These are phyloP conservation scores for Sebastes kiyomatsui DNA, from an alignment of 2,797 vertebrate genomes.

Conservation along the genomic window DNA sequence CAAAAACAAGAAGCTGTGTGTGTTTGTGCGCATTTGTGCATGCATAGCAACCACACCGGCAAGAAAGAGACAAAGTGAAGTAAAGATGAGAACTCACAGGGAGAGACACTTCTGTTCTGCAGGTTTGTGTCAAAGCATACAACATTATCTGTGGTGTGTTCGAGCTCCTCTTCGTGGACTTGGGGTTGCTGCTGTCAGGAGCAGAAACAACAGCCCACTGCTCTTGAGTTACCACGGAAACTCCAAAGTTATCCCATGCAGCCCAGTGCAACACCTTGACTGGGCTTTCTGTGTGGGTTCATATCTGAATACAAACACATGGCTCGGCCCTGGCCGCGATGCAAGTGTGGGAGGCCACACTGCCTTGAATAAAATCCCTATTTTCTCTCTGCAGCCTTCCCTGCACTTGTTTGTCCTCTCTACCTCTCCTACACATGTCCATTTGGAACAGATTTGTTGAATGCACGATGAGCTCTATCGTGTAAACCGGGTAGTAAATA, in stretches of 20 bases:
- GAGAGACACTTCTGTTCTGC: neutral
- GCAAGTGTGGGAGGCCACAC: conserved; percentile 12
- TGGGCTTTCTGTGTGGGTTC: conserved; percentile 30
- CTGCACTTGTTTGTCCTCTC: neutral
- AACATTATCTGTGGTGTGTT: conserved; percentile 2
- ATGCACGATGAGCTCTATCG: neutral
- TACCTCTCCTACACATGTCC: conserved; percentile 9
- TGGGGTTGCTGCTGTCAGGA: conserved; percentile 18
- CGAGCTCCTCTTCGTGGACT: neutral
- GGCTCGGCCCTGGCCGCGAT: conserved; percentile 11
- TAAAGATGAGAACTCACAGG: neutral
- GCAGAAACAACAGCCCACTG: conserved; percentile 23
- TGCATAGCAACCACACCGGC: conserved; percentile 20
- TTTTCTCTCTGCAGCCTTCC: neutral
- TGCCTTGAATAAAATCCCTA: neutral
- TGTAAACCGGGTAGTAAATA: conserved; percentile 10
- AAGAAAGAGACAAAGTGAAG: conserved; percentile 12
- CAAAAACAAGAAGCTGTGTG: conserved; percentile 36
- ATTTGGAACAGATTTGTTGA: conserved; percentile 28
- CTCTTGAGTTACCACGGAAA: conserved; percentile 29
- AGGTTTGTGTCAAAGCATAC: conserved; percentile 23
- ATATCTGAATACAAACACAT: conserved; percentile 8
- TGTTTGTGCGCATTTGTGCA: conserved; percentile 3
- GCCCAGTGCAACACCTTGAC: conserved; percentile 14
- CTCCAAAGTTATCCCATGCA: conserved; percentile 6